These are phyloP conservation scores for Tachystola acroxantha DNA, from an alignment of 2,888 invertebrate genomes.

Conservation along the genomic window DNA sequence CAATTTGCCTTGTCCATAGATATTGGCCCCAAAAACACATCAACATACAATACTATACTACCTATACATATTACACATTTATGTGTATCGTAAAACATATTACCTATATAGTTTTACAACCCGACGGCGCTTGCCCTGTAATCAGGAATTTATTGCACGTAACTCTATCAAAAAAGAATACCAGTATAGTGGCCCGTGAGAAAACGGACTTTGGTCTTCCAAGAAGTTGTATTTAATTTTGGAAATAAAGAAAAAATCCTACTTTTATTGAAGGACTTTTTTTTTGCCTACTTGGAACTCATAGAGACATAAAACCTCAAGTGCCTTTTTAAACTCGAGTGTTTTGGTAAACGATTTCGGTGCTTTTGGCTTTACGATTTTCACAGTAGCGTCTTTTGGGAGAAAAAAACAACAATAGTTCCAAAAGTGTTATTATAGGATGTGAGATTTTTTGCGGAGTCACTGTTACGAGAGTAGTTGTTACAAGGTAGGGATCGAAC, in stretches of 20 bases:
- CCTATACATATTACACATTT: conserved; percentile 33
- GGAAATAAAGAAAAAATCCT: conserved; percentile 65
- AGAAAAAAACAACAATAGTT: conserved; percentile 15
- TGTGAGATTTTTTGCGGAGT: background rate
- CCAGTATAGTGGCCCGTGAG: conserved; percentile 55
- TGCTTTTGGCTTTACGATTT: conserved; percentile 16
- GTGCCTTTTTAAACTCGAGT: background rate
- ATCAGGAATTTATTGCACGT: conserved; percentile 68
- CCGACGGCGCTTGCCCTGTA: conserved; percentile 60
- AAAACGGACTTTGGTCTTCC: conserved; percentile 52
- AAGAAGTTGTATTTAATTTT: conserved; percentile 65
- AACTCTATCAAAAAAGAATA: conserved; percentile 50
- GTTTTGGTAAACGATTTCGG: background rate
- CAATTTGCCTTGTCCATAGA: too few relatives aligned
- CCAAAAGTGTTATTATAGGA: conserved; percentile 45
- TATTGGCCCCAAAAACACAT: background rate
- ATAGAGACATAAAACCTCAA: background rate
- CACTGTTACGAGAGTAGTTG: background rate
- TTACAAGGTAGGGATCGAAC: too few relatives aligned
- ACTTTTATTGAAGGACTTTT: conserved; percentile 66
- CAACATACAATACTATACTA: background rate
- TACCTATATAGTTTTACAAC: conserved; percentile 60
- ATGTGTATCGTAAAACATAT: conserved; percentile 58
- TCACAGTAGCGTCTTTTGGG: conserved; percentile 39
- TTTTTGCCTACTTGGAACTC: conserved; percentile 47